phyloP scores from a whole-genome alignment of 2,888 invertebrate genomes.

The Diarsia dahlii region DNA sequence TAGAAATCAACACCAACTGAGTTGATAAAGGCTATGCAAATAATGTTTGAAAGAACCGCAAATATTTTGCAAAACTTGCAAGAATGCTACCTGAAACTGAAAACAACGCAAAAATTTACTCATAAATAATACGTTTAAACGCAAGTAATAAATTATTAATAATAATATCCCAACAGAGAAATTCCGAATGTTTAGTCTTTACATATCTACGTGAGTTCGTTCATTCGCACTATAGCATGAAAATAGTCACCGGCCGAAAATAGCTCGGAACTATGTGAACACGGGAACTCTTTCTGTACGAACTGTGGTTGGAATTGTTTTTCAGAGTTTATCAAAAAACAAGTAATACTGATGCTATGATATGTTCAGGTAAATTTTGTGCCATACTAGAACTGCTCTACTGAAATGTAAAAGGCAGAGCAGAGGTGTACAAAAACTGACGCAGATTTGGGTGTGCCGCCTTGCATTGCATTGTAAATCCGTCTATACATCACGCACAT shows the following conservation, averaged over 20 bases:
- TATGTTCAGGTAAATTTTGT: not conserved
- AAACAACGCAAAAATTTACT: not conserved
- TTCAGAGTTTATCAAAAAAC: conserved; percentile 14
- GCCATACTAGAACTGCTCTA: not conserved
- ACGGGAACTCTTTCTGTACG: conserved; percentile 39
- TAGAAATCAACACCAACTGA: too few species aligned
- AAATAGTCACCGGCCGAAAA: conserved; percentile 59
- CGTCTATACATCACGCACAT: not conserved
- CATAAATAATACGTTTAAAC: not conserved
- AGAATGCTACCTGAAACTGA: not conserved
- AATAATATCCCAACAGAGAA: conserved; percentile 7
- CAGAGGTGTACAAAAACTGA: not conserved
- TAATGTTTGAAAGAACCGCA: not conserved
- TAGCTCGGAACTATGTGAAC: conserved; percentile 50
- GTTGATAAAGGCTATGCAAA: too few species aligned
- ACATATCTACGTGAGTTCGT: conserved; percentile 34
- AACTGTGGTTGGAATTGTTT: conserved; percentile 24
- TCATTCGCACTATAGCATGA: conserved; percentile 52
- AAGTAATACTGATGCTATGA: not conserved
- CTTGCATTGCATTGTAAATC: not conserved
- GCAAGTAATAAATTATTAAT: conserved; percentile 1
- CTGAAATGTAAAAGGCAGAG: not conserved
- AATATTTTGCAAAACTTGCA: not conserved
- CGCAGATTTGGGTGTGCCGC: not conserved
- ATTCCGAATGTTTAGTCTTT: conserved; percentile 17